Conservation (phyloP, 2,113 vertebrate genomes). For the Ornithorhynchus anatinus region DNA sequence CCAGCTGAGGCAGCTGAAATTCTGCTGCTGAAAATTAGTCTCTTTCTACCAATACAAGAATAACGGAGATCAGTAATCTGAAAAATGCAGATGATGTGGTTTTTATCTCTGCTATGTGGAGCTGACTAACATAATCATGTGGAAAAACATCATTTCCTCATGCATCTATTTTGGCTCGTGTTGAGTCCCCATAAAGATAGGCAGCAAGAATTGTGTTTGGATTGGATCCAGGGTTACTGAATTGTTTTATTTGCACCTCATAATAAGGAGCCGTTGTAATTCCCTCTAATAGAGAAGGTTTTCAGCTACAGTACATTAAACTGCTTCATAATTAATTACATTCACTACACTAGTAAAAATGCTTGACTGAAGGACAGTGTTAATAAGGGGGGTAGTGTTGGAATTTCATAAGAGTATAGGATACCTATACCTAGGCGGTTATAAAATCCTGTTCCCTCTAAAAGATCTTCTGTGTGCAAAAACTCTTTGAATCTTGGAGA, state of each 20-base stretch:
- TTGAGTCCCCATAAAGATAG: constrained; percentile 6
- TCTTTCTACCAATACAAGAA: neutral
- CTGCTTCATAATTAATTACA: constrained; percentile 52
- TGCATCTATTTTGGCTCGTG: neutral
- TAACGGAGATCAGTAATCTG: constrained; percentile 32
- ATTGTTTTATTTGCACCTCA: constrained; percentile 39
- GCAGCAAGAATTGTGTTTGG: constrained; percentile 1
- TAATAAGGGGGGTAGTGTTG: neutral
- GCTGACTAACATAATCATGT: constrained; percentile 30
- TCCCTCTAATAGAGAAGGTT: constrained; percentile 17
- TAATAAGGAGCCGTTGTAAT: constrained; percentile 19
- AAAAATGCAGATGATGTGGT: constrained; percentile 7
- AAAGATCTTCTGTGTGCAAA: neutral
- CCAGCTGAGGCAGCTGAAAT: neutral
- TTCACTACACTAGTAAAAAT: neutral
- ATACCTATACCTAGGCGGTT: neutral
- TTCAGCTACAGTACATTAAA: neutral
- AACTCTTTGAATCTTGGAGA: neutral
- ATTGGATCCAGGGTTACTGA: constrained; percentile 15
- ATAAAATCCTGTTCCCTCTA: neutral
- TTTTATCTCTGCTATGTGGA: constrained; percentile 51
- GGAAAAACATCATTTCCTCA: constrained; percentile 31
- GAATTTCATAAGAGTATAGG: neutral
- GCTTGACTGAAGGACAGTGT: neutral
- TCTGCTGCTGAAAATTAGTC: neutral